Conservation (phyloP, 1,140 invertebrate genomes). For the Bursaphelenchus mucronatus region DNA sequence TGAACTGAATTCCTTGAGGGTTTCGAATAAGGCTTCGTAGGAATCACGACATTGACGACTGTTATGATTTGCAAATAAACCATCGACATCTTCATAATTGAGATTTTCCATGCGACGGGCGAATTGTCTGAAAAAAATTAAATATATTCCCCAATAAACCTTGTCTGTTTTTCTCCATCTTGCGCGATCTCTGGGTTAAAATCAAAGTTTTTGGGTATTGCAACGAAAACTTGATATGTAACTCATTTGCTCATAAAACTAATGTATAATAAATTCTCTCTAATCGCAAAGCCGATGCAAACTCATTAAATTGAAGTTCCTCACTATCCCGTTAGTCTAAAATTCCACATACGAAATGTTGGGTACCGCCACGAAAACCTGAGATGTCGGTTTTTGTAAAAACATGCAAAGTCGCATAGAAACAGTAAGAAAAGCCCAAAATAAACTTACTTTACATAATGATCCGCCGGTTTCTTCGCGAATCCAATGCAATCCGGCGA, state of each 20-base stretch:
- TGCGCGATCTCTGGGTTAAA: too few species aligned
- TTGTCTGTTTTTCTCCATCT: too few species aligned
- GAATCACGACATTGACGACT: not conserved
- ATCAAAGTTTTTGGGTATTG: not conserved
- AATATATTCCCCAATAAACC: too few species aligned
- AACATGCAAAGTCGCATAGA: too few species aligned
- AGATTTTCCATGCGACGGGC: not conserved
- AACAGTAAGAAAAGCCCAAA: too few species aligned
- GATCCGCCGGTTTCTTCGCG: not conserved
- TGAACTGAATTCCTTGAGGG: not conserved
- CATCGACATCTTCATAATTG: not conserved
- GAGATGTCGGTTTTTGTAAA: too few species aligned
- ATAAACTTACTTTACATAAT: slow-evolving; percentile 1
- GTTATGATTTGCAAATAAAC: not conserved
- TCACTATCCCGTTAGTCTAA: too few species aligned
- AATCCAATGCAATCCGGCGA: not conserved
- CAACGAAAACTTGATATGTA: not conserved
- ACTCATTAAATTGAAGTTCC: not conserved
- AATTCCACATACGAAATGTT: too few species aligned
- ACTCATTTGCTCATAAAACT: too few species aligned
- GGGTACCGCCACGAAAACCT: too few species aligned
- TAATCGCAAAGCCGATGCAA: too few species aligned
- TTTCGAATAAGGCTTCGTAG: not conserved
- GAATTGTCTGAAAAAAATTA: not conserved
- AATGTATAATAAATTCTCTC: too few species aligned